Conservation (phyloP, 2,888 invertebrate genomes). For the Drosophila merina region DNA sequence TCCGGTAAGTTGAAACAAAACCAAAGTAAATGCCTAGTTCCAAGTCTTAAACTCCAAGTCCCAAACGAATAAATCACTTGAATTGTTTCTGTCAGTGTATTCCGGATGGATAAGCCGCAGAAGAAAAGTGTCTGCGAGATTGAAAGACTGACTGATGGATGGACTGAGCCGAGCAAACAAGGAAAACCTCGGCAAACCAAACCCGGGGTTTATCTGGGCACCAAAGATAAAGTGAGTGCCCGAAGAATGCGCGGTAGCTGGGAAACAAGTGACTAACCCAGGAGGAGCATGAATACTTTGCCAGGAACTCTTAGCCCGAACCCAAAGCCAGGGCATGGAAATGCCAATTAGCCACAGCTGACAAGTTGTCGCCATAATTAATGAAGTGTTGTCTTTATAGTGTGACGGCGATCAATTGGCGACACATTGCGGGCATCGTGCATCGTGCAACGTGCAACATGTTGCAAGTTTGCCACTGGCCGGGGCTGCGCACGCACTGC, state of each 20-base stretch:
- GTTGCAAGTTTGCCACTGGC: constrained; percentile 42
- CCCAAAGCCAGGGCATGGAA: background rate
- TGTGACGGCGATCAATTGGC: constrained; percentile 49
- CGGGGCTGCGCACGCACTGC: constrained; percentile 47
- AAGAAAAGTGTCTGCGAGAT: constrained; percentile 73
- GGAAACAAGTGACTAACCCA: constrained; percentile 20
- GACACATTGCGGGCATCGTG: constrained; percentile 11
- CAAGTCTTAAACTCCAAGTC: too few species aligned
- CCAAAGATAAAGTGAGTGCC: constrained; percentile 27
- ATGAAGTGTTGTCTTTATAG: constrained; percentile 61
- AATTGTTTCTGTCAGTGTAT: background rate
- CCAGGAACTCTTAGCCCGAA: background rate
- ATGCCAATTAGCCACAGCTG: constrained; percentile 33
- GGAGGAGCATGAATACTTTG: constrained; percentile 1
- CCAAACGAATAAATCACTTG: too few species aligned
- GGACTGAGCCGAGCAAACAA: constrained; percentile 49
- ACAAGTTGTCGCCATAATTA: constrained; percentile 70
- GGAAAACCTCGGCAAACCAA: constrained; percentile 34
- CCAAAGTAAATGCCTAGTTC: background rate
- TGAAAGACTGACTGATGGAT: constrained; percentile 63
- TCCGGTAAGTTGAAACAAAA: background rate
- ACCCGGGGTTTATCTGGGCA: constrained; percentile 34
- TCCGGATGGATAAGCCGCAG: constrained; percentile 44
- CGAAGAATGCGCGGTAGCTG: constrained; percentile 20
- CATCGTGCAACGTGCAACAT: constrained; percentile 23